Base-by-base conservation (phyloP, 1,140 invertebrate genomes). In the Lerema accius region DNA sequence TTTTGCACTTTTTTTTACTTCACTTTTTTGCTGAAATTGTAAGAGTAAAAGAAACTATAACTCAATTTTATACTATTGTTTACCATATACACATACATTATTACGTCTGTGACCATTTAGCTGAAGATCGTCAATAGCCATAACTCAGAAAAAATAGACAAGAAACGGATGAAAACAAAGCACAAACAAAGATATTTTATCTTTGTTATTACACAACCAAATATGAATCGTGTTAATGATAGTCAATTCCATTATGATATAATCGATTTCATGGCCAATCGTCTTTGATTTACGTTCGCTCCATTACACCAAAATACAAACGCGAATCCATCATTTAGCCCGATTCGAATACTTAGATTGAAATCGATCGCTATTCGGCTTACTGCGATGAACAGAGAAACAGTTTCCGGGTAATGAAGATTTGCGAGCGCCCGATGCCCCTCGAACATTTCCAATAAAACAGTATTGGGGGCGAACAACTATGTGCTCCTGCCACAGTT, bases 361-460 rank as follows among this genome's bases (percentile, higher is more conserved):
- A 28, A 26, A 50, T 42, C 14, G 59, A 62, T 19, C n/a, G n/a
- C n/a, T n/a, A n/a, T n/a, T n/a, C 15, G 59, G 10, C 23, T 51
- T 6, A 28, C 13, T 50, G 35, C 59, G 49, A 35, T 62, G 46
- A 62, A 62, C 48, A 23, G 59, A 16, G 23, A 10, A 49, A 43
- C 17, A 23, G 46, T 32, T 40, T 42, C 26, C 26, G 45, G 46
- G 37, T 45, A 51, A 59, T 55, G 16, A 60, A 65, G 53, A 65
- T 59, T 55, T 42, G 49, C 37, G 43, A 11, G 19, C 43, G 42
- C 42, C 42, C 16, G 11, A 16, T 17, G 23, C n/a, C 17, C 5
- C 17, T 10, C 16, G n/a, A 23, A 46, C 43, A 46, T 46, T n/a
- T 46, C 43, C 43, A 19, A 46, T 46, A 42, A 56, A 28, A n/a